Percentiles rank a stretch among this genome's conserved stretches.
Conservation (phyloP, 2,113 vertebrate genomes). For the Mola mola region DNA sequence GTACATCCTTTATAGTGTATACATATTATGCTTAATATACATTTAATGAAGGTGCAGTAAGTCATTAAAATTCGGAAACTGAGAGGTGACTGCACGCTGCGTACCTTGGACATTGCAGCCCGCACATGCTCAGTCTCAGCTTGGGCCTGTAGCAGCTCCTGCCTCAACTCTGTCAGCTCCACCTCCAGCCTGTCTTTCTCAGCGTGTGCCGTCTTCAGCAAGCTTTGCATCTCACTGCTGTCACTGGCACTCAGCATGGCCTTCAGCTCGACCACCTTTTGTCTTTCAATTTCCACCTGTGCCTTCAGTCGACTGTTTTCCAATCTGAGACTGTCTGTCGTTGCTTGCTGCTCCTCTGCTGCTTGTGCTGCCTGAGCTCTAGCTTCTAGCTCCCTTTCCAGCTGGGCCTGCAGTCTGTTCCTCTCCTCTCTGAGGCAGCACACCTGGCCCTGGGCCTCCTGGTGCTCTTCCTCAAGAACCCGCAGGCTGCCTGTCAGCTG, state of each 20-base stretch:
- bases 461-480: slow-evolving; percentile 90
- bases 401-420: slow-evolving; percentile 78
- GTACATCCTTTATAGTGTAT: no score
- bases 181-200: slow-evolving; percentile 89
- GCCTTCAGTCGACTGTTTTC: slow-evolving; percentile 88
- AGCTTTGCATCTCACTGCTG: slow-evolving; percentile 82
- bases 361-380: slow-evolving; percentile 63
- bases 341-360: slow-evolving; percentile 82
- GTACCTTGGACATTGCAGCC: slow-evolving; percentile 87
- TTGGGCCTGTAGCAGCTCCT: slow-evolving; percentile 86
- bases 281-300: slow-evolving; percentile 88
- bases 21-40: no score
- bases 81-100: neutral
- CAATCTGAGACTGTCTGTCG: slow-evolving; percentile 82
- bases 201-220: slow-evolving; percentile 84
- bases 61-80: no score
- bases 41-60: no score
- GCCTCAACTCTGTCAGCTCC: slow-evolving; percentile 85
- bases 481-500: slow-evolving; percentile 92
- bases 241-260: slow-evolving; percentile 80
- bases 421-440: slow-evolving; percentile 85
- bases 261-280: slow-evolving; percentile 84
- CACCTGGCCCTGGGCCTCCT: slow-evolving; percentile 83
- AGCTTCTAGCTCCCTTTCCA: slow-evolving; percentile 83
- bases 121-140: slow-evolving; percentile 84